phyloP scores from a whole-genome alignment of 2,888 invertebrate genomes.

The Oscheius sp. region DNA sequence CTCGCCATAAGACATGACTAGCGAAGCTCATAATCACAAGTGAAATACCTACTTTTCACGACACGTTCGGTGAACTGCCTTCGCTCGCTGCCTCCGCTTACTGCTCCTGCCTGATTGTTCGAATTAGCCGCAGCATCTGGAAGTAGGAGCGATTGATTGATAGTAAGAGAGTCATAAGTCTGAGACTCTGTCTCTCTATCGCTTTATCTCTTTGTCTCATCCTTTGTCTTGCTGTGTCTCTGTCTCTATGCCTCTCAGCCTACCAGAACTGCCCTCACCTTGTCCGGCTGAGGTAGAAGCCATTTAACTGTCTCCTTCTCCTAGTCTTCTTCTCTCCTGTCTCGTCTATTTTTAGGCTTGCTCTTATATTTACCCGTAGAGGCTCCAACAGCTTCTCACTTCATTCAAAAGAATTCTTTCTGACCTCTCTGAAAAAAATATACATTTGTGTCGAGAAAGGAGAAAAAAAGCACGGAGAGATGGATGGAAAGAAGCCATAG shows the following conservation, averaged over 20 bases:
- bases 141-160: constrained; percentile 19
- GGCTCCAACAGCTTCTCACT: constrained; percentile 13
- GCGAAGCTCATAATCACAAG: constrained; percentile 1
- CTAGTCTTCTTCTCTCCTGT: constrained; percentile 19
- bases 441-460: not conserved
- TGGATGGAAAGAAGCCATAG: not conserved
- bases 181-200: not conserved
- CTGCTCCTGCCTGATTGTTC: constrained; percentile 38
- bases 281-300: constrained; percentile 47
- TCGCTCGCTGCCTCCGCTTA: constrained; percentile 40
- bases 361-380: constrained; percentile 23
- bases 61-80: constrained; percentile 59
- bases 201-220: not conserved
- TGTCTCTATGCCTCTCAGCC: not conserved
- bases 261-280: constrained; percentile 2
- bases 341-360: not conserved
- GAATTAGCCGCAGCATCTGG: constrained; percentile 48
- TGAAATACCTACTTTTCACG: constrained; percentile 56
- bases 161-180: not conserved
- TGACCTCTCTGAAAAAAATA: constrained; percentile 17
- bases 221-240: not conserved
- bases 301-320: constrained; percentile 33
- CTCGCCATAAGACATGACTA: constrained; percentile 19
- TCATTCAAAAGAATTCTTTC: constrained; percentile 8
- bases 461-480: constrained; percentile 18